Percentiles rank a stretch among this genome's conserved stretches.
Evolutionary conservation across 2,113 vertebrate species (phyloP).

Genomic region (Murina feae): DNA sequence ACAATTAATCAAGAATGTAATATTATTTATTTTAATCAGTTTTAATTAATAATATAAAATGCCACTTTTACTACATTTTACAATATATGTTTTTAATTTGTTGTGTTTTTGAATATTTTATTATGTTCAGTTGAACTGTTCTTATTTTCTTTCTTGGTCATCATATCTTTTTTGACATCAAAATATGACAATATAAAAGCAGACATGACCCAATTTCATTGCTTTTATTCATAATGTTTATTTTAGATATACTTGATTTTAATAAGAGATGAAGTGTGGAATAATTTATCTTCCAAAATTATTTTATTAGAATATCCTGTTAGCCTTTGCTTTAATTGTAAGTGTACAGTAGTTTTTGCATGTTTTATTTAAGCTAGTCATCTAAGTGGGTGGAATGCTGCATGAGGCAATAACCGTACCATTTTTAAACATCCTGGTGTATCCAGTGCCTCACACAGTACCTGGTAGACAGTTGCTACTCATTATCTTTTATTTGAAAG

Average conservation of each 20-base stretch:
- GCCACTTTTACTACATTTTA: neutral
- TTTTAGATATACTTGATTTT: neutral
- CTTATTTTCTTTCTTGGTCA: neutral
- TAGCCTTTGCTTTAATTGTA: neutral
- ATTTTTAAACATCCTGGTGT: neutral
- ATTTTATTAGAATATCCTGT: neutral
- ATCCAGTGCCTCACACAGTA: neutral
- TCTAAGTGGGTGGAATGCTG: neutral
- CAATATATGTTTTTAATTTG: neutral
- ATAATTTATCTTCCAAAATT: neutral
- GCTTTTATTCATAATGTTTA: conserved; percentile 10
- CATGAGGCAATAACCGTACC: neutral
- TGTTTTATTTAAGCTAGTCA: neutral
- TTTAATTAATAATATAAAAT: neutral
- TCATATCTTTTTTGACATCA: neutral
- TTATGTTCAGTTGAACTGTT: neutral
- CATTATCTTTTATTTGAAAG: neutral
- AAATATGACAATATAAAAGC: neutral
- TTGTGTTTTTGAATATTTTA: neutral
- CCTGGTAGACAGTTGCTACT: neutral
- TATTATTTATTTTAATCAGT: neutral
- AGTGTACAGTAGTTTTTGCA: neutral
- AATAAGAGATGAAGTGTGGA: neutral
- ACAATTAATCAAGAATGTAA: neutral
- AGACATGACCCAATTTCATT: neutral